phyloP scores from a whole-genome alignment of 1,140 invertebrate genomes.

The Polypedilum pembai region DNA sequence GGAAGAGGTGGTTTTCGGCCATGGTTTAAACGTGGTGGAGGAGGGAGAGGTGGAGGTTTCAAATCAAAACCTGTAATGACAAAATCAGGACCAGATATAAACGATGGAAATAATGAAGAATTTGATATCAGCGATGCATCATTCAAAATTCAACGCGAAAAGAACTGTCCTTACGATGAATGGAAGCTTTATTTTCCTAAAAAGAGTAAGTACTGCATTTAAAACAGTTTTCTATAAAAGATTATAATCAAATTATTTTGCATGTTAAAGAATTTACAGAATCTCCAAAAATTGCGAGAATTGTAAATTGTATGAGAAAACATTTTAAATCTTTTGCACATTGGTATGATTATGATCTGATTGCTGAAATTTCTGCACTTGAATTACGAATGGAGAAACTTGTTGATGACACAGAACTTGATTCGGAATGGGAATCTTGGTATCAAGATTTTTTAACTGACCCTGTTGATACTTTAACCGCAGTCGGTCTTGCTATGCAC shows the following conservation, averaged over 20 bases:
- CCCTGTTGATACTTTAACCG: slow-evolving; percentile 50
- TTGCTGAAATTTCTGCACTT: no score
- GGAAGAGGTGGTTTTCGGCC: no score
- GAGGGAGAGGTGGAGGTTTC: no score
- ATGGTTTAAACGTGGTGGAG: no score
- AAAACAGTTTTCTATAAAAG: no score
- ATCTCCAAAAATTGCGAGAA: slow-evolving; percentile 40
- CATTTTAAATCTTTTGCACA: slow-evolving; percentile 39
- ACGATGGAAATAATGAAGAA: no score
- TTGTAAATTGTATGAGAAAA: slow-evolving; percentile 44
- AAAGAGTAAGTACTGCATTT: slow-evolving; percentile 42
- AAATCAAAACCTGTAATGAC: no score
- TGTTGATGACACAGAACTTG: slow-evolving; percentile 46
- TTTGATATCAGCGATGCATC: no score
- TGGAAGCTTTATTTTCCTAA: slow-evolving; percentile 58
- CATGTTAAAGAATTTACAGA: slow-evolving; percentile 42
- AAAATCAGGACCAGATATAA: no score
- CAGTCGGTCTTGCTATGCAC: slow-evolving; percentile 56
- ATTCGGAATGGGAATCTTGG: slow-evolving; percentile 48
- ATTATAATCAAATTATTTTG: slow-evolving; percentile 31
- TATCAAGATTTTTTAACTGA: slow-evolving; percentile 47
- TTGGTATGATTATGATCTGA: slow-evolving; percentile 44
- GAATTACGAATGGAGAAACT: slow-evolving; percentile 44
- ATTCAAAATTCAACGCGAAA: neutral
- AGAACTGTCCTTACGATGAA: slow-evolving; percentile 46